These are phyloP conservation scores for Drosophila subobscura DNA, from an alignment of 1,140 invertebrate genomes.

Conservation along the genomic window DNA sequence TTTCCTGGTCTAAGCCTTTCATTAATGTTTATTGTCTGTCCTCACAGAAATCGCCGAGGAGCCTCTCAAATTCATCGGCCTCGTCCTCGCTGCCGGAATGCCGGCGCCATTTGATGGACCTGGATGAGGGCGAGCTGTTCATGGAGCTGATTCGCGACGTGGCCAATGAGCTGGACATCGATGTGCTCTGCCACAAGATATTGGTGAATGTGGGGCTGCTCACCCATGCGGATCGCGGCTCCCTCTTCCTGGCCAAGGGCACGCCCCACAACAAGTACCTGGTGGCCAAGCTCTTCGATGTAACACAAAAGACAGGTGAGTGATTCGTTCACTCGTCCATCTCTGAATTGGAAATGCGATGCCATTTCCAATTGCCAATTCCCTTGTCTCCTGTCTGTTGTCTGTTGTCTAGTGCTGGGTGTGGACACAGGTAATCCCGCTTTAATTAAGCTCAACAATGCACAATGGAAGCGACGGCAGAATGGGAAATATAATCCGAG, in stretches of 20 bases:
- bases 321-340: background rate
- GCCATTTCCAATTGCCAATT: conserved; percentile 26
- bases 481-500: conserved; percentile 11
- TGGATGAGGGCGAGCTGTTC: conserved; percentile 92
- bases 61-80: conserved; percentile 84
- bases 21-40: conserved; percentile 59
- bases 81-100: conserved; percentile 84
- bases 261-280: conserved; percentile 90
- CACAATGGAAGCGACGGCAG: conserved; percentile 22
- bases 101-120: conserved; percentile 86
- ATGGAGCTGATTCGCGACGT: conserved; percentile 97
- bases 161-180: conserved; percentile 96
- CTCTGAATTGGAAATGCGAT: conserved; percentile 29
- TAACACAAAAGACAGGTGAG: conserved; percentile 92
- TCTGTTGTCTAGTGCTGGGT: conserved; percentile 32
- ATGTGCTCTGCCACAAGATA: conserved; percentile 96
- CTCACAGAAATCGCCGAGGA: conserved; percentile 84
- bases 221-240: conserved; percentile 93
- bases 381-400: background rate
- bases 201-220: conserved; percentile 94
- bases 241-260: conserved; percentile 93
- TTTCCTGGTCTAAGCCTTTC: conserved; percentile 43
- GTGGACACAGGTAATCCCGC: conserved; percentile 34
- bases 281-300: conserved; percentile 96
- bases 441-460: conserved; percentile 58